These are phyloP conservation scores for Pegoplata infirma DNA, from an alignment of 2,888 invertebrate species.

Conservation along the genomic window DNA sequence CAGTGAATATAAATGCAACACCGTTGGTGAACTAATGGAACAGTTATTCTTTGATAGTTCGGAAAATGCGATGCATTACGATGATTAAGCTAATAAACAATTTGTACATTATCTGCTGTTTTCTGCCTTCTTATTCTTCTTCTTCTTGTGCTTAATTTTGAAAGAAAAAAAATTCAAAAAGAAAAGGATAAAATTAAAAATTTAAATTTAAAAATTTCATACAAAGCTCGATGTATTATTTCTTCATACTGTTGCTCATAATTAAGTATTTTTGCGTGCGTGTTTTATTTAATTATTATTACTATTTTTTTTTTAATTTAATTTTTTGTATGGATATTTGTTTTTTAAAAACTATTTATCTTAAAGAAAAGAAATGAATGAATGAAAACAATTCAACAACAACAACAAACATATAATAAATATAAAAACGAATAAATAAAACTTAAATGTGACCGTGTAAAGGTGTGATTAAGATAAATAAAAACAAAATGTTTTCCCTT, in stretches of 20 bases:
- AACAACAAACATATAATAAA: too few species aligned
- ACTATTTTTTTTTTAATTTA: constrained; percentile 53
- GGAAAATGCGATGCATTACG: constrained; percentile 53
- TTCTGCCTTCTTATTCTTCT: constrained; percentile 56
- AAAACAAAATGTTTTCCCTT: not conserved
- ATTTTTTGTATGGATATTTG: constrained; percentile 50
- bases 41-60: constrained; percentile 56
- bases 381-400: too few species aligned
- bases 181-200: constrained; percentile 34
- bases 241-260: constrained; percentile 42
- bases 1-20: constrained; percentile 58
- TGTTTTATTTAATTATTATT: constrained; percentile 45
- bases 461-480: not conserved
- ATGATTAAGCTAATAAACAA: constrained; percentile 37
- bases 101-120: constrained; percentile 47
- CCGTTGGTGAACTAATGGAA: constrained; percentile 60
- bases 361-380: too few species aligned
- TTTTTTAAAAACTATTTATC: constrained; percentile 45
- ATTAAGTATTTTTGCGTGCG: constrained; percentile 40
- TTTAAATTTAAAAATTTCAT: constrained; percentile 36
- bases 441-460: not conserved
- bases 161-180: constrained; percentile 34
- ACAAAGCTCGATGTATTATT: constrained; percentile 42
- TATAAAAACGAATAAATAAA: not conserved
- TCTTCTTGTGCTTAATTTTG: constrained; percentile 48